Conservation (phyloP, 1,140 invertebrate species). For the Zaprionus davidi region DNA sequence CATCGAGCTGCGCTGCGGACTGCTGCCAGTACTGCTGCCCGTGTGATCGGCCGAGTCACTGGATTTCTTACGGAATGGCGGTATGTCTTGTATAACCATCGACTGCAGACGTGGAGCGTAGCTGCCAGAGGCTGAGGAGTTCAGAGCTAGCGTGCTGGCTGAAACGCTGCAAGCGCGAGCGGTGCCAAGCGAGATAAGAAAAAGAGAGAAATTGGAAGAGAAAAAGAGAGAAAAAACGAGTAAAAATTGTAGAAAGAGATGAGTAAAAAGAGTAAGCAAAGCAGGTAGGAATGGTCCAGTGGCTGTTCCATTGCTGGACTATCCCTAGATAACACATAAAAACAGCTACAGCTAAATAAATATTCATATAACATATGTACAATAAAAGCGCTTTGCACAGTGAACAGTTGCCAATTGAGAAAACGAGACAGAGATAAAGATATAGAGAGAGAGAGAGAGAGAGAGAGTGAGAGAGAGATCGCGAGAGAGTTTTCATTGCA, state of each 20-base stretch:
- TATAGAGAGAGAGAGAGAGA: neutral
- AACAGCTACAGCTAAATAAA: neutral
- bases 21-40: conserved; percentile 75
- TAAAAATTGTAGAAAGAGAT: conserved; percentile 24
- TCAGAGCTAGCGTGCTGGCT: conserved; percentile 73
- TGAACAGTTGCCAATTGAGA: conserved; percentile 46
- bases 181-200: conserved; percentile 43
- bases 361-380: conserved; percentile 17
- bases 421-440: conserved; percentile 14
- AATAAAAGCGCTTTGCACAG: conserved; percentile 34
- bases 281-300: neutral
- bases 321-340: neutral
- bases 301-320: neutral
- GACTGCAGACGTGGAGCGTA: conserved; percentile 67
- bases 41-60: conserved; percentile 76
- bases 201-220: neutral
- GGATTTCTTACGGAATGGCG: conserved; percentile 85
- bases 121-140: conserved; percentile 49
- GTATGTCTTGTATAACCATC: conserved; percentile 85
- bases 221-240: conserved; percentile 11
- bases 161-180: conserved; percentile 65
- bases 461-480: conserved; percentile 16
- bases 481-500: conserved; percentile 17
- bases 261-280: conserved; percentile 2
- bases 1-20: conserved; percentile 66